These are phyloP conservation scores for Falco berigora DNA, from an alignment of 2,797 vertebrate genomes.

Conservation along the genomic window DNA sequence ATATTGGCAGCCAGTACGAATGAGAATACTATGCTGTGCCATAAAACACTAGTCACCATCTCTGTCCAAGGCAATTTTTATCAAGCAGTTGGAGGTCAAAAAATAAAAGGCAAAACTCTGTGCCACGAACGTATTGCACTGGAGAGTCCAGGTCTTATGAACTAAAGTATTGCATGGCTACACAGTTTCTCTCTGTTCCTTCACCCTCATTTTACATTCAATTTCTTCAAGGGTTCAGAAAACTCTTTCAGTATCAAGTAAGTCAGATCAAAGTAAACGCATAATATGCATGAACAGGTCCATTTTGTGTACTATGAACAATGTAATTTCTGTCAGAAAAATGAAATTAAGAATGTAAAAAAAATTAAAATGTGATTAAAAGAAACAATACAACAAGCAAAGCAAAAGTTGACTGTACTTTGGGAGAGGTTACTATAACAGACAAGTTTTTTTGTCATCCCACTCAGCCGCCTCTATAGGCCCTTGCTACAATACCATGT, in stretches of 20 bases:
- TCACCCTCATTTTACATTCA: background rate
- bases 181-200: background rate
- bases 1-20: background rate
- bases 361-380: background rate
- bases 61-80: background rate
- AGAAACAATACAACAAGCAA: background rate
- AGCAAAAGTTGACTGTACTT: background rate
- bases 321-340: background rate
- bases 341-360: background rate
- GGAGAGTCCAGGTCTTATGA: background rate
- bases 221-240: background rate
- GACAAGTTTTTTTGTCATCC: background rate
- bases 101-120: background rate
- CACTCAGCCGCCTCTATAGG: background rate
- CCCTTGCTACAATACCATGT: background rate
- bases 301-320: background rate
- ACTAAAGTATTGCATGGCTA: background rate
- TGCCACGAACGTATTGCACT: background rate
- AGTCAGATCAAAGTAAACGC: background rate
- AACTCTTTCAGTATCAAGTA: conserved; percentile 6
- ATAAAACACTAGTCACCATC: background rate
- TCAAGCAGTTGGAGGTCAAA: background rate
- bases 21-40: background rate
- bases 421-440: background rate
- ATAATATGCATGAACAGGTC: background rate